Conservation (phyloP, 2,113 vertebrate genomes). For the Saguinus midas region DNA sequence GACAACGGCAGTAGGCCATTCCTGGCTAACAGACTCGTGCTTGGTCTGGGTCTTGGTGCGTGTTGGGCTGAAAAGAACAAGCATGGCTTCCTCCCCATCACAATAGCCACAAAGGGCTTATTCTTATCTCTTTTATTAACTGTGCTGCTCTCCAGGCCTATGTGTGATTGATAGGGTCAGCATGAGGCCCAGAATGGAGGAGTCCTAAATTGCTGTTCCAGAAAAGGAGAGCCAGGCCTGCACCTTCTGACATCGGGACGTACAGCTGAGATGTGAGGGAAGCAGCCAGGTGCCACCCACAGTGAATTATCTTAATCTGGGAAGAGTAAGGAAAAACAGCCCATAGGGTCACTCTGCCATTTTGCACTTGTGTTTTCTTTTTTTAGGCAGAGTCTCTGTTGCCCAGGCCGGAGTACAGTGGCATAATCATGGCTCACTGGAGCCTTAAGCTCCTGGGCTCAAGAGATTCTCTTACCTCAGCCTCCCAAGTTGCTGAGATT, state of each 20-base stretch:
- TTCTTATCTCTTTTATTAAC: not conserved
- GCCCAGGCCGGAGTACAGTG: no score
- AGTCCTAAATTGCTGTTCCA: not conserved
- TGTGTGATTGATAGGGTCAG: not conserved
- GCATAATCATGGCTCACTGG: no score
- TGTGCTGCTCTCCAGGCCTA: not conserved
- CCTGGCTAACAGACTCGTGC: not conserved
- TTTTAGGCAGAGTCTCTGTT: no score
- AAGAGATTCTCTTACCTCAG: no score
- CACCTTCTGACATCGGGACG: accelerated
- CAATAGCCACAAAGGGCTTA: not conserved
- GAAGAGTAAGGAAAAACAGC: not conserved
- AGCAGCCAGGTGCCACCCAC: not conserved
- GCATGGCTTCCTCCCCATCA: not conserved
- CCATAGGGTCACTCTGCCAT: no score
- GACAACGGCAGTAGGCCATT: not conserved
- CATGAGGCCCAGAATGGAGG: not conserved
- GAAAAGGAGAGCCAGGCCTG: not conserved
- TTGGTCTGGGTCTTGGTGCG: not conserved
- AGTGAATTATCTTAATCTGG: not conserved
- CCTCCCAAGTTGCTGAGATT: no score
- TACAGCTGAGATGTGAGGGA: not conserved
- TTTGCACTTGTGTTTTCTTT: not conserved
- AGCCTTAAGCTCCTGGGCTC: no score
- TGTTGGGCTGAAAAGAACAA: not conserved